phyloP scores from a whole-genome alignment of 2,113 vertebrate species.

The Steatornis caripensis region DNA sequence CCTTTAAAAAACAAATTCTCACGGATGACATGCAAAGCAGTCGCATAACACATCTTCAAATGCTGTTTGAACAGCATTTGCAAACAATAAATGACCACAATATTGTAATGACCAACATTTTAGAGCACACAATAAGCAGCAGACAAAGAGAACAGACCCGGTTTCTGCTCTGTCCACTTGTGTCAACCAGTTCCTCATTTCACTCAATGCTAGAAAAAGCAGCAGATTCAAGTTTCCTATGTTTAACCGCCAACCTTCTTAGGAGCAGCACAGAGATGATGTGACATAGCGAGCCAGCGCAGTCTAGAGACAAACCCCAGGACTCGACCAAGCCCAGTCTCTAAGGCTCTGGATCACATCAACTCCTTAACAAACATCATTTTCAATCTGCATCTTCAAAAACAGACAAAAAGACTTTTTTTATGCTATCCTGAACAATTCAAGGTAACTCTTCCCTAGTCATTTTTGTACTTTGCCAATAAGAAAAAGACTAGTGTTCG shows the following conservation, averaged over 20 bases:
- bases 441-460: neutral
- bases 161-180: neutral
- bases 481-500: neutral
- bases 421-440: neutral
- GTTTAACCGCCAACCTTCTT: neutral
- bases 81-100: neutral
- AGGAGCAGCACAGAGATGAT: neutral
- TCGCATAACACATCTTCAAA: neutral
- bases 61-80: neutral
- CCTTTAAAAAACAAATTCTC: neutral
- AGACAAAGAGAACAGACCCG: neutral
- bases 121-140: neutral
- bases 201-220: neutral
- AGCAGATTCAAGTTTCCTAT: neutral
- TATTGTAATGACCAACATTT: neutral
- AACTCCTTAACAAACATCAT: neutral
- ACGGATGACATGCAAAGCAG: neutral
- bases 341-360: neutral
- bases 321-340: neutral
- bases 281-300: accelerated
- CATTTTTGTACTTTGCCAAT: neutral
- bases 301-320: neutral
- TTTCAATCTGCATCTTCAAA: neutral
- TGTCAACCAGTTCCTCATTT: neutral
- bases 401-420: neutral